phyloP scores from a whole-genome alignment of 2,113 vertebrate genomes.

The Psammodynastes pulverulentus region DNA sequence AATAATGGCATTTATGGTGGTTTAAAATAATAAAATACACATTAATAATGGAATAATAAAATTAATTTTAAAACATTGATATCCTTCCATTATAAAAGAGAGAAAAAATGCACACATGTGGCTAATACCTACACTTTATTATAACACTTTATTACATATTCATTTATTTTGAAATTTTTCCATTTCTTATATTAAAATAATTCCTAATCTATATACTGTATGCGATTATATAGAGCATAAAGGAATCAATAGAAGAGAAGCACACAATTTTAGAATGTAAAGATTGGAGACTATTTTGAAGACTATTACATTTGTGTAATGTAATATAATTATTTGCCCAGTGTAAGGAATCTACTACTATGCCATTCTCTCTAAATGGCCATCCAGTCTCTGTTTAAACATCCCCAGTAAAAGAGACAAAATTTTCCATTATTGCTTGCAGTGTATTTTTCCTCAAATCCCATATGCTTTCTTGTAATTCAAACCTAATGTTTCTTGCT shows the following conservation, averaged over 20 bases:
- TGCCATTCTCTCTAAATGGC: not conserved
- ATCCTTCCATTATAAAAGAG: not conserved
- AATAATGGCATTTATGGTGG: not conserved
- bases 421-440: not conserved
- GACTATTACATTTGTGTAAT: not conserved
- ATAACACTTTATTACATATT: not conserved
- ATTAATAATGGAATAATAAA: not conserved
- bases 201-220: not conserved
- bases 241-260: not conserved
- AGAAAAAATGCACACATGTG: not conserved
- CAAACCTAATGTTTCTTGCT: not conserved
- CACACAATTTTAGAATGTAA: not conserved
- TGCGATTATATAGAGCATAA: not conserved
- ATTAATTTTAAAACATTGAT: not conserved
- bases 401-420: not conserved
- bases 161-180: not conserved
- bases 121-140: not conserved
- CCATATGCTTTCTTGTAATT: not conserved
- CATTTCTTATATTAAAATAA: not conserved
- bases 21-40: not conserved
- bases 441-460: not conserved
- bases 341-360: not conserved
- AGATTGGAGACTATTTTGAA: not conserved
- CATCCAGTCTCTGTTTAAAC: not conserved
- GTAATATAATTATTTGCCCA: not conserved